phyloP scores from a whole-genome alignment of 2,888 invertebrate genomes.

The Timema podura region DNA sequence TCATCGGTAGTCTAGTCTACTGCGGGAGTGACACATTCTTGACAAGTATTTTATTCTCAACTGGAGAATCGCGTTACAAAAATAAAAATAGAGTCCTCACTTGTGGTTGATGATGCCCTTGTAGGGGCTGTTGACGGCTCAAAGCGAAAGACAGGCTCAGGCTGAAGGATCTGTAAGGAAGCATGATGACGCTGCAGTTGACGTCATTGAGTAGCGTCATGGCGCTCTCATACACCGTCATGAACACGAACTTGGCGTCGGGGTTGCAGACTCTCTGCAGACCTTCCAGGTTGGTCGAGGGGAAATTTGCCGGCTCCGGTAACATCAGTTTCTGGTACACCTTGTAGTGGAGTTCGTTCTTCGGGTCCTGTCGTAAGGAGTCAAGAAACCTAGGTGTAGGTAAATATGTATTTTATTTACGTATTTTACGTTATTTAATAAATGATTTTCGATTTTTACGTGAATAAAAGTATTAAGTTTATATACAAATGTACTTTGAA shows the following conservation, averaged over 20 bases:
- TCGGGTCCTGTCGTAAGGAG: not conserved
- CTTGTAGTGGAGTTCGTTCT: not conserved
- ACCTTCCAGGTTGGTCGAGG: not conserved
- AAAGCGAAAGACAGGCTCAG: constrained; percentile 8
- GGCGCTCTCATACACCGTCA: not conserved
- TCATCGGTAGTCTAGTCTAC: no score
- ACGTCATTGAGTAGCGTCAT: not conserved
- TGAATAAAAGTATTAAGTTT: no score
- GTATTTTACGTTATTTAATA: no score
- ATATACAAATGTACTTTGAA: no score
- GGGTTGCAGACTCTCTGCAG: not conserved
- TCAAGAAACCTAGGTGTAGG: no score
- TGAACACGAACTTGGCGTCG: not conserved
- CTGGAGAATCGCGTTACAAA: no score
- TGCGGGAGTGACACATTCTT: no score
- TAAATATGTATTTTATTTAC: no score
- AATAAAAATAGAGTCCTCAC: not conserved
- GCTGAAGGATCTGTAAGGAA: not conserved
- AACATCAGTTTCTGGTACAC: not conserved
- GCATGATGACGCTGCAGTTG: not conserved
- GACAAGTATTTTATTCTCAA: no score
- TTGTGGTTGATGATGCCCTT: not conserved
- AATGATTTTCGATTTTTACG: no score
- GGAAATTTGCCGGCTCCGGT: not conserved
- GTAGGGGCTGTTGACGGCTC: not conserved